phyloP scores from a whole-genome alignment of 2,113 vertebrate genomes.

The Hymenochirus boettgeri region DNA sequence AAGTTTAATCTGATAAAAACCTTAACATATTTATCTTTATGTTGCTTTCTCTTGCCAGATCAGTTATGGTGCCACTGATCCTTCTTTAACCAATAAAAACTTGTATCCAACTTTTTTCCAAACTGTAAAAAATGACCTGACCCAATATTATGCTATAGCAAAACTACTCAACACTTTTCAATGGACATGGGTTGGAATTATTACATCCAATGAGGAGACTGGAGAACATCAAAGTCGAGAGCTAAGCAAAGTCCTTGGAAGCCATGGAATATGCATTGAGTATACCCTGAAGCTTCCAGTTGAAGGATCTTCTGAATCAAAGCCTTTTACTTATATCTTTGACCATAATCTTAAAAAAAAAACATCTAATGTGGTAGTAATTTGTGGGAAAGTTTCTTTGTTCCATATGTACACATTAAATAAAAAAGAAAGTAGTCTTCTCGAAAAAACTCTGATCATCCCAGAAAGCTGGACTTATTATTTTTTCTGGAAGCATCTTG shows the following conservation, averaged over 20 bases:
- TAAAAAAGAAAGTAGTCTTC: not conserved
- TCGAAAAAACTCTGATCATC: not conserved
- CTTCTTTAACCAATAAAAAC: not conserved
- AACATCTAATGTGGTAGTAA: not conserved
- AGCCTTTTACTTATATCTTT: fast-evolving
- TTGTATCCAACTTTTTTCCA: slow-evolving; percentile 17
- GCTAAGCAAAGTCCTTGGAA: not conserved
- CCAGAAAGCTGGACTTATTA: not conserved
- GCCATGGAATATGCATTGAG: slow-evolving; percentile 11
- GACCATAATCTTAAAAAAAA: not conserved
- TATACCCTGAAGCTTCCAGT: not conserved
- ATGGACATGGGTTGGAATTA: slow-evolving; percentile 17
- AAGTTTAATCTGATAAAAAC: no score
- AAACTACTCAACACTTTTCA: not conserved
- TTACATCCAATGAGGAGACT: slow-evolving; percentile 55
- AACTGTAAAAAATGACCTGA: not conserved
- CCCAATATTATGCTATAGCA: slow-evolving; percentile 1
- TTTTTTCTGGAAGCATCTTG: not conserved
- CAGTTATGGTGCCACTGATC: slow-evolving; percentile 7
- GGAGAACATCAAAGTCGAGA: slow-evolving; percentile 44
- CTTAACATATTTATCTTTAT: no score
- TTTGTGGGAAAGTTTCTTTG: not conserved
- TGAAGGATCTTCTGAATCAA: no score
- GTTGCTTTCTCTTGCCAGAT: no score
- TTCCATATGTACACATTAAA: not conserved